Evolutionary conservation across 2,888 invertebrate genomes (phyloP).

Genomic region (Athalia circularis): DNA sequence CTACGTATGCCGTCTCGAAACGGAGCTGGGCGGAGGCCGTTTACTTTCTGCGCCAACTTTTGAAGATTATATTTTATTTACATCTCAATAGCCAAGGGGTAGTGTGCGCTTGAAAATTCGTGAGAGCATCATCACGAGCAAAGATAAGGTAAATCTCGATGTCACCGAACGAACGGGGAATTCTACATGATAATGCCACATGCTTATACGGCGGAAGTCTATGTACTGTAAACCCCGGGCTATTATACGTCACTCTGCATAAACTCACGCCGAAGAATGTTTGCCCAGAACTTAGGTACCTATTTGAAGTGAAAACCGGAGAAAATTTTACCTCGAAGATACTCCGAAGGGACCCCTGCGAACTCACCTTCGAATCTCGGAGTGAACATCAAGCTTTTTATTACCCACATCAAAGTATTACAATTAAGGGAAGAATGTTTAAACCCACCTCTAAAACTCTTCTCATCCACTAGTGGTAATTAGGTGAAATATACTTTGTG

Average conservation of each 20-base stretch:
- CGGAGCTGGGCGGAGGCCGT: not conserved
- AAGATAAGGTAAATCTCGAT: slow-evolving; percentile 28
- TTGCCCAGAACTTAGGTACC: not conserved
- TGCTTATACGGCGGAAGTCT: slow-evolving; percentile 1
- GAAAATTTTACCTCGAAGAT: slow-evolving; percentile 3
- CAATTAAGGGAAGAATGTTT: slow-evolving; percentile 39
- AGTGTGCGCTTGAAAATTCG: not conserved
- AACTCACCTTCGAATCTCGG: not conserved
- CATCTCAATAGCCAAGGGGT: slow-evolving; percentile 29
- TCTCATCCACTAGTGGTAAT: slow-evolving; percentile 11
- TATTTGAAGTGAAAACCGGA: not conserved
- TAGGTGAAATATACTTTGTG: slow-evolving; percentile 18
- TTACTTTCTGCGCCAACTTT: slow-evolving; percentile 14
- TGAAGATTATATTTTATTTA: slow-evolving; percentile 22
- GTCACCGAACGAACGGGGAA: not conserved
- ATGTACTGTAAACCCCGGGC: not conserved
- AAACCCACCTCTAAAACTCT: slow-evolving; percentile 4
- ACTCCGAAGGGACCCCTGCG: not conserved
- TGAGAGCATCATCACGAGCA: not conserved
- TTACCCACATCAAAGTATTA: slow-evolving; percentile 29
- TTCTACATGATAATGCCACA: slow-evolving; percentile 14
- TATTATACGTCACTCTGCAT: slow-evolving; percentile 16
- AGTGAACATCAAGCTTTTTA: slow-evolving; percentile 33
- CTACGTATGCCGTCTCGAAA: not conserved
- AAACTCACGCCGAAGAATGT: slow-evolving; percentile 14